Evolutionary conservation across 2,113 vertebrate species (phyloP), one percentile per base, ranked within the genome.

Genomic region (Eptesicus fuscus): DNA sequence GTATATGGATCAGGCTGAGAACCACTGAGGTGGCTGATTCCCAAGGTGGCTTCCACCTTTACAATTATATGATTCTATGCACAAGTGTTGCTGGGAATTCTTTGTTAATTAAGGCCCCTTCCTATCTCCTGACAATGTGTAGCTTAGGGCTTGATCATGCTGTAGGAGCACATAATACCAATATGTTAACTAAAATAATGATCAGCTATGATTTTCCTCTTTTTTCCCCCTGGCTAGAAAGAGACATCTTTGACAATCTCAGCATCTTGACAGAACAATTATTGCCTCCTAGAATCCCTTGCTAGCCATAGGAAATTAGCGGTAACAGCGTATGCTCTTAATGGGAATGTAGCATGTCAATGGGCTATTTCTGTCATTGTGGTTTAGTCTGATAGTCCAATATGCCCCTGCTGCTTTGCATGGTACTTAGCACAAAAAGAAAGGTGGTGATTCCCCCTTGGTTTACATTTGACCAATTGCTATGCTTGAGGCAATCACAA

Each of bases 401-500:
- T 97, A 97, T 88, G 73, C 44, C 16, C 92, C 88, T 79, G 90
- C 88, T 97, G 92, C 47, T 96, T 96, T 97, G 88, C 71, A 86
- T 95, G 88, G 90, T 88, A 95, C 71, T 93, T 95, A 88, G 84
- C 18, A 71, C 40, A 44, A 49, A 74, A 59, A 11, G 87, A 44
- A 83, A 67, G 51, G 76, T 69, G 3, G 40, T 23, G 2, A 70
- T 96, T 95, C 77, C 85, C 71, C 69, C 77, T 93, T 79, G 71
- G 90, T 95, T 97, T 94, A 88, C 82, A 95, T 93, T 84, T 98
- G 97, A 96, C 56, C 98, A 97, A 94, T 95, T 97, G 97, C 94
- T 74, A 90, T 97, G 97, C 61, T 96, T 98, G 93, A 94, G 96
- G 96, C 96, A 97, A 98, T 97, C 85, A 93, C 94, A 97, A 97